A percentile compares a stretch with the other conserved stretches of the same genome.
Conservation (phyloP, 2,797 vertebrate species). For the Coregonus ussuriensis region DNA sequence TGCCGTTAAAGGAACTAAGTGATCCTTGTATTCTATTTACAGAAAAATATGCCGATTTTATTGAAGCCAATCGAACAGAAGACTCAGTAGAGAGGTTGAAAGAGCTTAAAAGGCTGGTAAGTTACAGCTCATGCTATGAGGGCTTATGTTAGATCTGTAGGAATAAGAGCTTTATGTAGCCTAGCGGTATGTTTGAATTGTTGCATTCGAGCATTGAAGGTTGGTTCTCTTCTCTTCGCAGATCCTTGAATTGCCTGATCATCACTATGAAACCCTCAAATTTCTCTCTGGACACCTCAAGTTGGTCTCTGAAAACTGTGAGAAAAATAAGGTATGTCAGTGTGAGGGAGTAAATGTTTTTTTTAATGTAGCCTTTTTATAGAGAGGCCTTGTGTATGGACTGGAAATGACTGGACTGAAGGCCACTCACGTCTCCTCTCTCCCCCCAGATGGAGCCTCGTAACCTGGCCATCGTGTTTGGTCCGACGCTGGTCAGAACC, state of each 20-base stretch:
- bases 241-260: conserved; percentile 91
- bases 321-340: conserved; percentile 92
- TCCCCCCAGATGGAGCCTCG: conserved; percentile 18
- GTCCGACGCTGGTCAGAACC: background rate
- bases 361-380: background rate
- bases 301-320: conserved; percentile 94
- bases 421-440: background rate
- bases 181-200: background rate
- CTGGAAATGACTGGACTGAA: background rate
- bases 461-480: conserved; percentile 67
- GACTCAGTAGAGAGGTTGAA: conserved; percentile 90
- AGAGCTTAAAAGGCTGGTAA: conserved; percentile 92
- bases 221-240: conserved; percentile 49
- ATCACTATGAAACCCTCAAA: conserved; percentile 96
- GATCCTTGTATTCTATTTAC: conserved; percentile 31
- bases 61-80: conserved; percentile 94
- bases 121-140: conserved; percentile 41
- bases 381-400: conserved; percentile 1
- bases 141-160: background rate
- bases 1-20: background rate
- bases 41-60: conserved; percentile 97
- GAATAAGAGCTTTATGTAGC: background rate
- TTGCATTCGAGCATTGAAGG: background rate
- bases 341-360: background rate
- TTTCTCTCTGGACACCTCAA: conserved; percentile 95